Percentiles rank a stretch among this genome's conserved stretches.
phyloP scores from a whole-genome alignment of 2,797 vertebrate species.

The Xerus rutilus region DNA sequence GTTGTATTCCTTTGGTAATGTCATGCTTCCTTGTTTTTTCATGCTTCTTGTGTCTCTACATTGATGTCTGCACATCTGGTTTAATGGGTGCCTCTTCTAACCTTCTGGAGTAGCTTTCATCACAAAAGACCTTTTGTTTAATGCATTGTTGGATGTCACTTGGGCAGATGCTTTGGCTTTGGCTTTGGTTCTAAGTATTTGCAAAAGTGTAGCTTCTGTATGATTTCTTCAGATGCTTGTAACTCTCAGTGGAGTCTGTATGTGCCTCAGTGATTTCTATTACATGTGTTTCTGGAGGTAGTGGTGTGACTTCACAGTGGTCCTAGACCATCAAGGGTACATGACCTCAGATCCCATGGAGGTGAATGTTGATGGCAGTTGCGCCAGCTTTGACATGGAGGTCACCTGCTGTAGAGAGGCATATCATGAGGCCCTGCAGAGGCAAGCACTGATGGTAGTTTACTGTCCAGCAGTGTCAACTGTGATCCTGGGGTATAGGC shows the following conservation, averaged over 20 bases:
- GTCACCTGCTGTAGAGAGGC: background rate
- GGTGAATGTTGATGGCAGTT: background rate
- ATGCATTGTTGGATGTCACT: background rate
- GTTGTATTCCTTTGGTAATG: background rate
- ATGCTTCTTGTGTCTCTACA: background rate
- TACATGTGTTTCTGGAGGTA: background rate
- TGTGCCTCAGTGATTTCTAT: background rate
- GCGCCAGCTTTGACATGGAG: too few relatives aligned
- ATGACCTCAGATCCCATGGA: background rate
- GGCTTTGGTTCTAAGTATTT: background rate
- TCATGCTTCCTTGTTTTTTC: background rate
- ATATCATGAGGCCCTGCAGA: background rate
- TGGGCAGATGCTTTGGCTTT: background rate
- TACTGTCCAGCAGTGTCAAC: background rate
- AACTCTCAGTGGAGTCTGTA: background rate
- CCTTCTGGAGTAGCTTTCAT: background rate
- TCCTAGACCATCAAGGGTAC: background rate
- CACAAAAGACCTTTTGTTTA: background rate
- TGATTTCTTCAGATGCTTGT: background rate
- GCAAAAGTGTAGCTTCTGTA: too few relatives aligned
- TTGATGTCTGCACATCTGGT: background rate
- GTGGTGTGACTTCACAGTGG: background rate
- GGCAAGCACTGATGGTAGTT: background rate
- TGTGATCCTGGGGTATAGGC: background rate
- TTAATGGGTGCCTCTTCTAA: background rate